Base-by-base conservation (phyloP, 2,888 invertebrate species). In the Galerucella nymphaeae region DNA sequence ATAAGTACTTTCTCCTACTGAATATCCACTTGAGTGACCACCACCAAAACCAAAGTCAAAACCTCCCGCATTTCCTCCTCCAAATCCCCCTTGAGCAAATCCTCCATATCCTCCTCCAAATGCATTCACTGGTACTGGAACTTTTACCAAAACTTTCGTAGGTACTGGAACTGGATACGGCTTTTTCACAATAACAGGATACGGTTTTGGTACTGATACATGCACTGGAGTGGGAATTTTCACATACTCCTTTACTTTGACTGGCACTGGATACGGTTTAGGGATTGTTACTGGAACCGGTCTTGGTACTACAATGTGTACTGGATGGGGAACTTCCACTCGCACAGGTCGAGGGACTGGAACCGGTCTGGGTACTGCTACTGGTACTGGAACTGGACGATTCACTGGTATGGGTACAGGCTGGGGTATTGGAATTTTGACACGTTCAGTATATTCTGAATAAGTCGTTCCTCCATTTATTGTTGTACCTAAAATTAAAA, bases 321-420 rank as follows among this genome's bases (percentile, higher is more conserved):
- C 80, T 42, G 84, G 84, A 10, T 81, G 81, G 5, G 85, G 84
- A 30, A 85, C 82, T 75, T 84, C 83, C 3, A 84, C 82, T 23
- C 73, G 75, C 2, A 84, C 83, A 45, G 83, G 82, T 20, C 83
- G 79, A 20, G 84, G 84, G 41, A 84, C 82, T 13, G 83, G 82
- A 3, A 83, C 82, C 9, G 81, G 84, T 68, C 81, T 78, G 9
- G 82, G 83, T 42, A 84, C 83, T 57, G 81, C 77, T 8, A 84
- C 83, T 59, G 82, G 83, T 16, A 84, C 83, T 6, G 80, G 78
- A 8, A 81, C 80, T 50, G 83, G 83, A 23, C 82, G 77, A 70
- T 80, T 76, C 18, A 83, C 80, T 11, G 79, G 73, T 5, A 83
- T 80, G 58, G 80, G 82, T 16, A 80, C 79, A 13, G 84, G 84